Percentiles rank a stretch among this genome's conserved stretches.
Conservation (phyloP, 2,113 vertebrate species). For the Zosterops hypoxanthus region DNA sequence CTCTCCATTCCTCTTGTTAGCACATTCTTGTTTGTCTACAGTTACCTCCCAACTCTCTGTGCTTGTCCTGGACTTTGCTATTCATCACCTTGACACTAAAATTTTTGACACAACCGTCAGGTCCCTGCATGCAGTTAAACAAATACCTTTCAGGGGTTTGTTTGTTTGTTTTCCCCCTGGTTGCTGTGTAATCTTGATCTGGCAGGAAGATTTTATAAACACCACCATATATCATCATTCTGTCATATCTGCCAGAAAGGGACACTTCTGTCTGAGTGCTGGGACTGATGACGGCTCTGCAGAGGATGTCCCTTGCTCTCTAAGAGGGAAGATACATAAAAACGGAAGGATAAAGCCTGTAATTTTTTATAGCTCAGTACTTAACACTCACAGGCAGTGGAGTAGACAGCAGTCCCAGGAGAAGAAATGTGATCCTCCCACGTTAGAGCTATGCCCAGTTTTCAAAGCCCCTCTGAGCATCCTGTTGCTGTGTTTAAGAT, state of each 20-base stretch:
- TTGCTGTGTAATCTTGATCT: neutral
- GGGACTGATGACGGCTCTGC: neutral
- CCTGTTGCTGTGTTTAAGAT: neutral
- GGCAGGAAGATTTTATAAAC: neutral
- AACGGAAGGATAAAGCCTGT: neutral
- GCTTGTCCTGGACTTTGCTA: neutral
- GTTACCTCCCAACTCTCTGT: neutral
- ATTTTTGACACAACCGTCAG: neutral
- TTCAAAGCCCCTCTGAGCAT: neutral
- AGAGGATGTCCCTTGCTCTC: neutral
- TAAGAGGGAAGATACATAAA: neutral
- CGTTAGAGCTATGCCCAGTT: neutral
- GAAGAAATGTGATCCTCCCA: neutral
- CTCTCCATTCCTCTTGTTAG: neutral
- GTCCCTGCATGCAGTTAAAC: neutral
- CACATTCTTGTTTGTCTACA: neutral
- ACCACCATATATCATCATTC: no score
- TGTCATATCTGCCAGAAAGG: neutral
- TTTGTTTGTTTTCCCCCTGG: neutral
- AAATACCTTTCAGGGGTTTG: neutral
- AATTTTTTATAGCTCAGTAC: slow-evolving; percentile 26
- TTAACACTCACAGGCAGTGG: neutral
- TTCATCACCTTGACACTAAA: neutral
- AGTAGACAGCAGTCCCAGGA: neutral
- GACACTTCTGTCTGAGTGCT: neutral